These are phyloP conservation scores for Notarius lentiginosus DNA, from an alignment of 2,113 vertebrate genomes.

Conservation along the genomic window DNA sequence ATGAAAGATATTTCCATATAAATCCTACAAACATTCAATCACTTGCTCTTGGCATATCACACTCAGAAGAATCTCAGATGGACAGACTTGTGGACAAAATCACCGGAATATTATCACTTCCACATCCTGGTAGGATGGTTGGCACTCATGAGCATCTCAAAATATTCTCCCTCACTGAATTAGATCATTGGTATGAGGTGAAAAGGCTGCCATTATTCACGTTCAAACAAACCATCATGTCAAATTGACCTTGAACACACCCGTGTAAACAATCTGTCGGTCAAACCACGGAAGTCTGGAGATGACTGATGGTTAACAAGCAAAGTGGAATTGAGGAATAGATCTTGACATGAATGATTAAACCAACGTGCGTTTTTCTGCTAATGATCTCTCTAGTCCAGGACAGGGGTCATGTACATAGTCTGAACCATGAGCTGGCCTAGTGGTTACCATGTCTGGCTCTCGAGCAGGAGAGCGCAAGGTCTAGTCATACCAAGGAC, in stretches of 20 bases:
- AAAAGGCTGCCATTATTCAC: not conserved
- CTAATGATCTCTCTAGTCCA: not conserved
- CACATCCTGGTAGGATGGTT: too few relatives aligned
- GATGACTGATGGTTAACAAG: not conserved
- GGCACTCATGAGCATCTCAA: not conserved
- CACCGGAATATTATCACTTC: not conserved
- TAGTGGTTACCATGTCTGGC: too few relatives aligned
- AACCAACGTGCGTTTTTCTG: too few relatives aligned
- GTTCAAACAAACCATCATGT: not conserved
- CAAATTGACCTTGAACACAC: not conserved
- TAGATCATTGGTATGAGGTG: not conserved
- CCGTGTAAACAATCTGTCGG: not conserved
- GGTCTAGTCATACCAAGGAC: too few relatives aligned
- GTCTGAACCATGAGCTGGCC: too few relatives aligned
- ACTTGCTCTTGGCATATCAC: not conserved
- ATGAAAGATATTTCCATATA: not conserved
- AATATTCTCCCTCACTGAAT: not conserved
- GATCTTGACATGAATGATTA: not conserved
- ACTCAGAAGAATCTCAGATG: not conserved
- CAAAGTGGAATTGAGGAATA: not conserved
- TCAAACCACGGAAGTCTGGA: not conserved
- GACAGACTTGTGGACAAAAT: not conserved
- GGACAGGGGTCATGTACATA: not conserved
- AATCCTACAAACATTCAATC: not conserved
- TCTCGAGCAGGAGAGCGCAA: too few relatives aligned